Base-by-base conservation (phyloP, 2,113 vertebrate genomes). In the Melanostigma gelatinosum region DNA sequence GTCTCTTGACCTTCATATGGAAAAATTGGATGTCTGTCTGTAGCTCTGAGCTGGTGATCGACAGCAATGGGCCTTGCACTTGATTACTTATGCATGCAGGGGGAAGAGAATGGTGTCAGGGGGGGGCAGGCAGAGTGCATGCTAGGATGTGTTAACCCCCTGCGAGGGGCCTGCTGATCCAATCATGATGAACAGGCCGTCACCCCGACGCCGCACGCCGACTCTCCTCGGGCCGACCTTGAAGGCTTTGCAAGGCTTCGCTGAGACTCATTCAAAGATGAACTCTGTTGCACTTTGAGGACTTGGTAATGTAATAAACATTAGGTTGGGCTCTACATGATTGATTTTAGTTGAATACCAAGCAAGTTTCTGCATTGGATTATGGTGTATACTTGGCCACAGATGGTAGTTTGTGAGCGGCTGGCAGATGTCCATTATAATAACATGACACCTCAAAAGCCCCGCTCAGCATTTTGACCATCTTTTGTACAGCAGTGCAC, bases 21-120 rank as follows among this genome's bases (percentile, higher is more conserved):
- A 75, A 80, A 84, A 89, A 91, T 87, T 90, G 67, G 74, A 88
- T 38, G 75, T 85, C 50, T 83, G 66, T 57, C 67, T 65, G n/a
- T 75, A 65, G 29, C 76, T 82, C 55, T 67, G 42, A 86, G 74
- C 73, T 83, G 86, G 64, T 87, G 75, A 88, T 86, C 48, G 75
- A 85, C 88, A 90, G 82, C 72, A 86, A 86, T 83, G 74, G 77
- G 73, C 85, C 85, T 81, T 71, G 83, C 69, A 71, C 89, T 85
- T 62, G 76, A 91, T 94, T 89, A 92, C 79, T 93, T 92, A 89
- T 86, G 87, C 78, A 92, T 93, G 87, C 82, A 38, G 67, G 77
- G 82, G 79, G 55, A 87, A 87, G 83, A 82, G 77, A 89, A 73
- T 60, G 75, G 74, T 71, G 73, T 91, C 89, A 80, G 61, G 83